Evolutionary conservation across 2,888 invertebrate species (phyloP).

Genomic region (Lysandra coridon): DNA sequence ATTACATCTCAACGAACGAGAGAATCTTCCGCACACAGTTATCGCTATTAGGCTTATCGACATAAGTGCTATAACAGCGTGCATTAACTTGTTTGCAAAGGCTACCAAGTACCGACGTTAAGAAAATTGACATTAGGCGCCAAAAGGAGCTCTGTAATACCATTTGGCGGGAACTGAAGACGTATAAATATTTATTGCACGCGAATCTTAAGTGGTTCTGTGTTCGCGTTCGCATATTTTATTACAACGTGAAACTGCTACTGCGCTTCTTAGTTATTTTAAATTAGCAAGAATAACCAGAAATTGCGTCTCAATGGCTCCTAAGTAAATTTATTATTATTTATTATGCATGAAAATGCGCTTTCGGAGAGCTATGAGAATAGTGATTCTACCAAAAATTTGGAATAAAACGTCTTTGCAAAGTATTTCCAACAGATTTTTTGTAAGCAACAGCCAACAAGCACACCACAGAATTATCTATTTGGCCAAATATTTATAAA

Average conservation of each 20-base stretch:
- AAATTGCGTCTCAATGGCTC: not conserved
- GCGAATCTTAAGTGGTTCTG: slow-evolving; percentile 54
- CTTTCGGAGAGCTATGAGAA: not conserved
- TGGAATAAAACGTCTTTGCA: not conserved
- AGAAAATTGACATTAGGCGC: slow-evolving; percentile 72
- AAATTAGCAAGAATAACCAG: slow-evolving; percentile 3
- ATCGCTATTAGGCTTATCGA: slow-evolving; percentile 49
- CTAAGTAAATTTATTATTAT: not conserved
- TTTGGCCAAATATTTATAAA: not conserved
- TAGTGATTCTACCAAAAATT: not conserved
- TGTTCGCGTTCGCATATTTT: slow-evolving; percentile 42
- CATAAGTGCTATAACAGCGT: slow-evolving; percentile 50
- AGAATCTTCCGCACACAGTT: slow-evolving; percentile 55
- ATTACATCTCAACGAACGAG: slow-evolving; percentile 68
- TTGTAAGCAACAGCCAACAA: too few species aligned
- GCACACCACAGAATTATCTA: too few species aligned
- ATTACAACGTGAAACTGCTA: slow-evolving; percentile 25
- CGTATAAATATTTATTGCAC: slow-evolving; percentile 64
- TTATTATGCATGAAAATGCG: not conserved
- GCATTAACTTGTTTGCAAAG: slow-evolving; percentile 48
- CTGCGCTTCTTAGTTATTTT: slow-evolving; percentile 2
- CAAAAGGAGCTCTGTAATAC: slow-evolving; percentile 61
- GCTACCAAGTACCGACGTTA: slow-evolving; percentile 52
- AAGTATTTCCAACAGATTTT: not conserved
- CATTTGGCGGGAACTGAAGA: slow-evolving; percentile 59